phyloP scores from a whole-genome alignment of 1,140 invertebrate species.

The Arion vulgaris region DNA sequence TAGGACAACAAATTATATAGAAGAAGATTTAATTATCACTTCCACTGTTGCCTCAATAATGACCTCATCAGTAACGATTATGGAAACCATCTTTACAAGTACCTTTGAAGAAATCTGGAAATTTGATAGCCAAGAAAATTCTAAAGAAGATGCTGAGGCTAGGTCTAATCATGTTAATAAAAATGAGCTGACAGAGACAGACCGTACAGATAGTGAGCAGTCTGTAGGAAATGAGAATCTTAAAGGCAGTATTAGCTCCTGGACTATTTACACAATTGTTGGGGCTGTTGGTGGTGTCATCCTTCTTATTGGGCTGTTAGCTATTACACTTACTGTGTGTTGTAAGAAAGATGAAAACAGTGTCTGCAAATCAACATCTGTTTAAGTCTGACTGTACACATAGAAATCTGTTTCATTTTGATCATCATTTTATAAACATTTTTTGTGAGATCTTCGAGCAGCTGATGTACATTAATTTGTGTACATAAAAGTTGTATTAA shows the following conservation, averaged over 20 bases:
- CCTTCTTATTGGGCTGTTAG: conserved; percentile 56
- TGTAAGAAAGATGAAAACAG: conserved; percentile 48
- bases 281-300: conserved; percentile 61
- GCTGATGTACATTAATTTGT: not conserved
- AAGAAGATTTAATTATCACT: not conserved
- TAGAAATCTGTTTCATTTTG: not conserved
- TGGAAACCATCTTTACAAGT: not conserved
- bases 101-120: not conserved
- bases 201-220: not conserved
- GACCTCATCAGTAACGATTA: conserved; percentile 14
- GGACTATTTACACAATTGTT: conserved; percentile 64
- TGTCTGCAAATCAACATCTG: conserved; percentile 57
- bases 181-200: conserved; percentile 18
- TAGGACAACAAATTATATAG: conserved; percentile 25
- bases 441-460: not conserved
- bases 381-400: conserved; percentile 36
- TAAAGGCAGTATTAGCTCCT: conserved; percentile 46
- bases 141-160: not conserved
- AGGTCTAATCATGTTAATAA: not conserved
- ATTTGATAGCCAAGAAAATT: conserved; percentile 3
- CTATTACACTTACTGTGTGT: conserved; percentile 59
- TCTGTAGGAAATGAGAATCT: not conserved
- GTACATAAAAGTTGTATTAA: no score
- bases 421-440: not conserved
- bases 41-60: not conserved